A percentile compares a stretch with the other conserved stretches of the same genome.
Evolutionary conservation across 2,797 vertebrate species (phyloP).

Genomic region (Limnodromus scolopaceus): DNA sequence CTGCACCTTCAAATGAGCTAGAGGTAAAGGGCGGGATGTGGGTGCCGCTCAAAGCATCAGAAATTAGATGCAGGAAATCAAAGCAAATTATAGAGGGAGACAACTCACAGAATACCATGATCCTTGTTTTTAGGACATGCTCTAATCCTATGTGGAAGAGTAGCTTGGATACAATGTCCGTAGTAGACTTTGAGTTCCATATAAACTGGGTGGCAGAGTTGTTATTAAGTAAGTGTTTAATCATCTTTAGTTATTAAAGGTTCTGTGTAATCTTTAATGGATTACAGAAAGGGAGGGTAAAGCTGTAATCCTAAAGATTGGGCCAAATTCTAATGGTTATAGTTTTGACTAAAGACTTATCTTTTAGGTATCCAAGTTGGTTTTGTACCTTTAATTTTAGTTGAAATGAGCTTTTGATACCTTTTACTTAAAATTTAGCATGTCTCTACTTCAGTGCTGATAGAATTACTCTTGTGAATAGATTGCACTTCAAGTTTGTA

Average conservation of each 20-base stretch:
- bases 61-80: neutral
- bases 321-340: neutral
- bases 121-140: neutral
- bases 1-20: conserved; percentile 81
- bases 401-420: neutral
- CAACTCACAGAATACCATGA: neutral
- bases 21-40: conserved; percentile 79
- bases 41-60: neutral
- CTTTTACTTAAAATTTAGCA: neutral
- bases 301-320: neutral
- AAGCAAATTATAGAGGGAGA: neutral
- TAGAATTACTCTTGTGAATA: neutral
- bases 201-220: neutral
- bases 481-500: neutral
- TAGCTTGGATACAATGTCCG: neutral
- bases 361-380: neutral
- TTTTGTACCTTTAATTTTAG: neutral
- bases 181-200: neutral
- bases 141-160: neutral
- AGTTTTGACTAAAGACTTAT: neutral
- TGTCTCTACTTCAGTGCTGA: neutral
- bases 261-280: neutral
- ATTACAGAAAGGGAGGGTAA: neutral
- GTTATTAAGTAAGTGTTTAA: conserved; percentile 8
- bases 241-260: conserved; percentile 29